Evolutionary conservation across 1,140 invertebrate species (phyloP).

Genomic region (Acromyrmex echinatior): DNA sequence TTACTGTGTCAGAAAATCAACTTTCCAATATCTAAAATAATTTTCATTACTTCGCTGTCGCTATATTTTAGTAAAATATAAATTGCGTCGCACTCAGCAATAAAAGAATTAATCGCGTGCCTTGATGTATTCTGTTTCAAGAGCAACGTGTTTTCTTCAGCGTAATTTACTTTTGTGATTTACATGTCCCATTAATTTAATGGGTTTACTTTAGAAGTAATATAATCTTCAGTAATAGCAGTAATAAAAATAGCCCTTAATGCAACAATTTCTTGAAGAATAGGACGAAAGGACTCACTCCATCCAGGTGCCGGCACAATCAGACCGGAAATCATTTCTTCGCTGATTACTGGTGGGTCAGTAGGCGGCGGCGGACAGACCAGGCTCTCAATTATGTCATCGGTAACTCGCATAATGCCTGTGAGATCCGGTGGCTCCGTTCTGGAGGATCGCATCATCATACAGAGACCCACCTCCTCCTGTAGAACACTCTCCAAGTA

Average conservation of each 20-base stretch:
- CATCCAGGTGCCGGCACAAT: slow-evolving; percentile 98
- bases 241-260: not conserved
- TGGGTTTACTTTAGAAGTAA: not conserved
- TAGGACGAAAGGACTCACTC: slow-evolving; percentile 89
- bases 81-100: not conserved
- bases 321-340: slow-evolving; percentile 97
- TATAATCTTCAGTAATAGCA: not conserved
- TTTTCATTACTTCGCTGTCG: not conserved
- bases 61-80: not conserved
- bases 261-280: not conserved
- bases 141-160: not conserved
- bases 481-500: slow-evolving; percentile 98
- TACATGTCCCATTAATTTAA: slow-evolving; percentile 13
- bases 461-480: slow-evolving; percentile 97
- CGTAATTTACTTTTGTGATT: not conserved
- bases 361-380: slow-evolving; percentile 98
- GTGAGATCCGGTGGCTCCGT: slow-evolving; percentile 96
- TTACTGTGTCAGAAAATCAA: not conserved
- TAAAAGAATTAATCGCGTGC: not conserved
- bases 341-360: slow-evolving; percentile 96
- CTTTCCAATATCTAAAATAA: not conserved
- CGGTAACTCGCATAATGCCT: slow-evolving; percentile 93
- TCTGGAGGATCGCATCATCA: slow-evolving; percentile 99
- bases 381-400: slow-evolving; percentile 97
- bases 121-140: not conserved